phyloP scores from a whole-genome alignment of 2,797 vertebrate species.

The Gadopsis bispinosus region DNA sequence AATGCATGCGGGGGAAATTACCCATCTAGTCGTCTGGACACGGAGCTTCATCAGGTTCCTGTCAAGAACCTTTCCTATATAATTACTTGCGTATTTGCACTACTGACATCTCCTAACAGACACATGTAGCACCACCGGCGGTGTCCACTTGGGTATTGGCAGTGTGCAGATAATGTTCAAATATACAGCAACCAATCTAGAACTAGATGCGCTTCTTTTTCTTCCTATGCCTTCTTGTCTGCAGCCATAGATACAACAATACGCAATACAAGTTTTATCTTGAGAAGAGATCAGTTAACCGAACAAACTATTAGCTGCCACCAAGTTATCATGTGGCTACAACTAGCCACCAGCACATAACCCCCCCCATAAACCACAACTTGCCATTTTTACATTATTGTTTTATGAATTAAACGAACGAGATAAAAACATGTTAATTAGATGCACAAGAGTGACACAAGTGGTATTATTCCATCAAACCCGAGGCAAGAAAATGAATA shows the following conservation, averaged over 20 bases:
- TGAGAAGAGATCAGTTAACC: slow-evolving; percentile 38
- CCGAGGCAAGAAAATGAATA: background rate
- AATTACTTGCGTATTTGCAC: background rate
- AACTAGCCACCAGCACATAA: background rate
- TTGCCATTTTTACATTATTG: background rate
- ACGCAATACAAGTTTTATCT: background rate
- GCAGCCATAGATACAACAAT: background rate
- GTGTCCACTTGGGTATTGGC: too few species aligned
- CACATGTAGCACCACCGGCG: background rate
- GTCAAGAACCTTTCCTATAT: background rate
- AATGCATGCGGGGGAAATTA: slow-evolving; percentile 8
- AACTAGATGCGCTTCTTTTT: background rate
- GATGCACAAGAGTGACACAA: too few species aligned
- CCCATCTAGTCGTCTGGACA: background rate
- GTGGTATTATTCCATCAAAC: background rate
- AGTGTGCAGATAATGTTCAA: background rate
- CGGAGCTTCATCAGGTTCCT: background rate
- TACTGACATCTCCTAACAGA: background rate
- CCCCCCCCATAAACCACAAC: background rate
- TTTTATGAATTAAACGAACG: background rate
- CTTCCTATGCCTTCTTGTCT: too few species aligned
- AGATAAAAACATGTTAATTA: background rate
- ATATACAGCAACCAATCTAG: background rate
- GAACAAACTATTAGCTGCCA: slow-evolving; percentile 22
- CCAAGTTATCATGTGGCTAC: background rate